A percentile compares a stretch with the other conserved stretches of the same genome.
Conservation (phyloP, 1,140 invertebrate genomes). For the Halesus radiatus region DNA sequence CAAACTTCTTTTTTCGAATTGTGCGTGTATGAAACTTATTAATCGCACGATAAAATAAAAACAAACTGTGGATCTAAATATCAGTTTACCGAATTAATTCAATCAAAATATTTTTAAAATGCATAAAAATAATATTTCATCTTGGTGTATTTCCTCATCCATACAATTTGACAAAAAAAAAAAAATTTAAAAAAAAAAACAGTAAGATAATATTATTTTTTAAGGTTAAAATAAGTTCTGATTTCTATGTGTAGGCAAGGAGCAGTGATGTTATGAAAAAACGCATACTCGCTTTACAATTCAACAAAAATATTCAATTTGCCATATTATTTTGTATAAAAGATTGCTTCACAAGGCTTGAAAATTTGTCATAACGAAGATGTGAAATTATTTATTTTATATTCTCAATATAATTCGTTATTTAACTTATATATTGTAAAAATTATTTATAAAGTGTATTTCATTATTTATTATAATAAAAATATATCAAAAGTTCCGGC, state of each 20-base stretch:
- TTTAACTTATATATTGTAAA: conserved; percentile 18
- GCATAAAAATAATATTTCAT: not conserved
- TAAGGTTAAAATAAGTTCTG: conserved; percentile 36
- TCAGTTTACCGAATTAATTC: too few species aligned
- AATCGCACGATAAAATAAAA: too few species aligned
- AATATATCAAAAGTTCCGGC: conserved; percentile 24
- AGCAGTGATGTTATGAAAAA: conserved; percentile 32
- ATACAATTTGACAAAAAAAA: not conserved
- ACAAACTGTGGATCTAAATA: too few species aligned
- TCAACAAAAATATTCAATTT: conserved; percentile 25
- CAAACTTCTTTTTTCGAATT: too few species aligned
- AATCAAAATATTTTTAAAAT: not conserved
- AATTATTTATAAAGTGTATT: conserved; percentile 44
- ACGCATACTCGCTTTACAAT: conserved; percentile 26
- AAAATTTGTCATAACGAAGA: not conserved
- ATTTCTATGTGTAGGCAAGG: conserved; percentile 30
- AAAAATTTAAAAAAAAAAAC: conserved; percentile 6
- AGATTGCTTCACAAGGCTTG: conserved; percentile 32
- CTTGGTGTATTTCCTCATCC: too few species aligned
- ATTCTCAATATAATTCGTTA: conserved; percentile 24
- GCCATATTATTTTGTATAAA: conserved; percentile 39
- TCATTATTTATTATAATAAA: conserved; percentile 49
- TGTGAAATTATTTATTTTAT: conserved; percentile 33
- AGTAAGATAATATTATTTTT: conserved; percentile 5
- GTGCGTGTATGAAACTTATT: too few species aligned